Evolutionary conservation across 2,888 invertebrate genomes (phyloP), one percentile per base, ranked within the genome.

Genomic region (Athrips mouffetella): DNA sequence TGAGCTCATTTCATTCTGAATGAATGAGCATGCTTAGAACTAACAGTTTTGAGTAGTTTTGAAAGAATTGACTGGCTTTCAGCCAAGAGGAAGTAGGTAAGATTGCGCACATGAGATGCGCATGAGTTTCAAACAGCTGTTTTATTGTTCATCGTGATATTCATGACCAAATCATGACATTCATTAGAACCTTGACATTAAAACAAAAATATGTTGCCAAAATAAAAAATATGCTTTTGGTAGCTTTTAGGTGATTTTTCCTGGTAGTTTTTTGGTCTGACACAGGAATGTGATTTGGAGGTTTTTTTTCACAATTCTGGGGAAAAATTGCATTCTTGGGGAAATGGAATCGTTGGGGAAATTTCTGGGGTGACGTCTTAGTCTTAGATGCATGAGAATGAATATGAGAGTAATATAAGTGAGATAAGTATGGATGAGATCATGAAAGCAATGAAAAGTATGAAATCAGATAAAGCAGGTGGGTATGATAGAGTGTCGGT

Each of bases 41-140:
- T 49, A 41, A 33, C 23, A 47, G 23, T 13, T 23, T 45, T 33
- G 16, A 11, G 20, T 16, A 15, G 41, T 35, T 21, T 23, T 21
- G 13, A 41, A 11, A 11, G 10, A 11, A 18, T 33, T 45, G 11
- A 15, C 33, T 33, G 45, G 45, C 45, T 8, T 35, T 10, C 10
- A 25, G 23, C 45, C 45, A 45, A 45, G 23, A 35, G 45, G 35
- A 45, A 45, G 45, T 35, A 33, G 35, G n/a, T n/a, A n/a, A n/a
- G n/a, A n/a, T n/a, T n/a, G n/a, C n/a, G n/a, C n/a, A n/a, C n/a
- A n/a, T n/a, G n/a, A 45, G 25, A 23, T 45, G 45, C 45, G 45
- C 45, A 35, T 10, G 45, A 45, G 45, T 45, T 37, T 45, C 11
- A 6, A 41, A 13, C 41, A 18, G 7, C 3, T 7, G 13, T 13